Evolutionary conservation across 2,888 invertebrate species (phyloP).

Genomic region (Pachliopta kotzebuea): DNA sequence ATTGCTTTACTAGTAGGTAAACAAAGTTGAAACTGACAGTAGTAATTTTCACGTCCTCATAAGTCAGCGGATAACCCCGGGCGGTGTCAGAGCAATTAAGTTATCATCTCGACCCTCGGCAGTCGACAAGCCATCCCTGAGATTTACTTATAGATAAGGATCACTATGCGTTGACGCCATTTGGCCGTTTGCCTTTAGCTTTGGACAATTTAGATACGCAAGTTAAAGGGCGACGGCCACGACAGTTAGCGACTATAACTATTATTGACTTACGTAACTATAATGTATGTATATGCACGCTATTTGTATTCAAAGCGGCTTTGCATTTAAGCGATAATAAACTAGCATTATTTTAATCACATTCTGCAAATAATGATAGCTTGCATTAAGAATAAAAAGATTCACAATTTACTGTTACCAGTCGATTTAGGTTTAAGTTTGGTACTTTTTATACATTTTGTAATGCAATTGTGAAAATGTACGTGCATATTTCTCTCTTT

Average conservation of each 20-base stretch:
- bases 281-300: slow-evolving; percentile 52
- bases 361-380: neutral
- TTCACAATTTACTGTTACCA: neutral
- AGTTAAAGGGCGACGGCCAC: slow-evolving; percentile 59
- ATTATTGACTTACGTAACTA: slow-evolving; percentile 60
- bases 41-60: slow-evolving; percentile 36
- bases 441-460: neutral
- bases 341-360: slow-evolving; percentile 33
- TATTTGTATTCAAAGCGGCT: slow-evolving; percentile 66
- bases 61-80: slow-evolving; percentile 51
- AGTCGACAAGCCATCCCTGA: slow-evolving; percentile 58
- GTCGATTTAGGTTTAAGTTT: neutral
- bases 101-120: slow-evolving; percentile 60
- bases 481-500: neutral
- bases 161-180: slow-evolving; percentile 71
- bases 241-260: slow-evolving; percentile 67
- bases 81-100: slow-evolving; percentile 66
- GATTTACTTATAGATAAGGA: slow-evolving; percentile 67
- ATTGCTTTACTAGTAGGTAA: slow-evolving; percentile 9
- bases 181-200: slow-evolving; percentile 63
- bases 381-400: neutral
- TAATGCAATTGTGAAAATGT: neutral
- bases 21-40: slow-evolving; percentile 12
- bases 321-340: slow-evolving; percentile 42
- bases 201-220: slow-evolving; percentile 67